A percentile compares a stretch with the other conserved stretches of the same genome.
Conservation (phyloP, 2,113 vertebrate species). For the Gymnocephalus cernua region DNA sequence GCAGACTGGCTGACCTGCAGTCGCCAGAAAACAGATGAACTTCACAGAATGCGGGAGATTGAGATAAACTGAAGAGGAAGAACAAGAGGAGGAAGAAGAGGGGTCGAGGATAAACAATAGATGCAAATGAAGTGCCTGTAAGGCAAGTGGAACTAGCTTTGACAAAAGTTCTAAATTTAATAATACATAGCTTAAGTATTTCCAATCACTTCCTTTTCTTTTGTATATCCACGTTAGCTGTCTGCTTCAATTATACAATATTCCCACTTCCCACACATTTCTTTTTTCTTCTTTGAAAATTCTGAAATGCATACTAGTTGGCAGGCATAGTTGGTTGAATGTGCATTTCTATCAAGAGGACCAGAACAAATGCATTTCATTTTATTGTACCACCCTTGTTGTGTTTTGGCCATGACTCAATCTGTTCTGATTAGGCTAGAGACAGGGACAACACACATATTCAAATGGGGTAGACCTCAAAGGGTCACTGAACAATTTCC, state of each 20-base stretch:
- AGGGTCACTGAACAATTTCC: constrained; percentile 77
- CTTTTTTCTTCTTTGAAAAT: constrained; percentile 32
- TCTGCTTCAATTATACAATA: constrained; percentile 49
- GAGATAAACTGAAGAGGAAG: constrained; percentile 27
- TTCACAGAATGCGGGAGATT: constrained; percentile 1
- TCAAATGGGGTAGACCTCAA: constrained; percentile 72
- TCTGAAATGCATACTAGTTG: constrained; percentile 53
- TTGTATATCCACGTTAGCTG: constrained; percentile 28
- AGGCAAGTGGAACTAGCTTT: constrained; percentile 24
- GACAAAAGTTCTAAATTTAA: constrained; percentile 17
- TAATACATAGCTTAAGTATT: constrained; percentile 13
- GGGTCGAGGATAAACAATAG: constrained; percentile 11
- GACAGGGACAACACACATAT: constrained; percentile 72
- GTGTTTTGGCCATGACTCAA: constrained; percentile 73
- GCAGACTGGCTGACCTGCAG: constrained; percentile 46
- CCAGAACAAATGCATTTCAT: constrained; percentile 67
- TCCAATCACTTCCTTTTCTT: constrained; percentile 17
- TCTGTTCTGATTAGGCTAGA: constrained; percentile 69
- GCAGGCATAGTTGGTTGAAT: constrained; percentile 31
- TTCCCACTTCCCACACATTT: constrained; percentile 27
- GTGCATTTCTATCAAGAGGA: constrained; percentile 58
- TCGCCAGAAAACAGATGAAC: constrained; percentile 43
- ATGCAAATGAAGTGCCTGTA: constrained; percentile 37
- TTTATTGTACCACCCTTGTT: constrained; percentile 66
- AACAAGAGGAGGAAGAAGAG: constrained; percentile 8